These are phyloP conservation scores for Oedothorax gibbosus DNA, from an alignment of 1,140 invertebrate genomes.

Conservation along the genomic window DNA sequence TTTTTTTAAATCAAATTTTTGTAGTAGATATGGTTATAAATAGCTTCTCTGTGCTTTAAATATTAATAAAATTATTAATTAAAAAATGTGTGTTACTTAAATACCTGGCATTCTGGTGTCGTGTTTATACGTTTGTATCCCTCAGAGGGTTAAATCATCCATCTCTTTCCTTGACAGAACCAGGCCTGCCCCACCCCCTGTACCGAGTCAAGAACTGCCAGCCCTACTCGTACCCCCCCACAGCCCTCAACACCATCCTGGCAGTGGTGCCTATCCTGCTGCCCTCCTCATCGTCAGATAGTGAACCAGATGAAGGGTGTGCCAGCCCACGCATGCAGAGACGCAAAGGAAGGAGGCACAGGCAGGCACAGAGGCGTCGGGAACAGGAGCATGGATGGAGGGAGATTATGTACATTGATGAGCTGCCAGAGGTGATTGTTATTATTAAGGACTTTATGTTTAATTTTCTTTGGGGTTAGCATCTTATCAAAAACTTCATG, in stretches of 20 bases:
- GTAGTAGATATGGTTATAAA: no score
- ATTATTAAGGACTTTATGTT: not conserved
- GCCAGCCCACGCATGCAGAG: slow-evolving; percentile 71
- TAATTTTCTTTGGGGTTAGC: no score
- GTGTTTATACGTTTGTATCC: not conserved
- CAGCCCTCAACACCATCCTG: slow-evolving; percentile 45
- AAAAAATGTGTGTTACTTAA: no score
- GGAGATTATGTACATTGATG: slow-evolving; percentile 60
- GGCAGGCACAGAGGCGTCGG: slow-evolving; percentile 62
- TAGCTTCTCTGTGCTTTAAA: no score
- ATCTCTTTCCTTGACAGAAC: slow-evolving; percentile 27
- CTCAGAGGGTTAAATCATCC: no score
- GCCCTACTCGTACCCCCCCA: slow-evolving; percentile 45
- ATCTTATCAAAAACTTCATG: no score
- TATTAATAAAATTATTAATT: no score
- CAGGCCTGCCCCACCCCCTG: slow-evolving; percentile 54
- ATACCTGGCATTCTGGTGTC: not conserved
- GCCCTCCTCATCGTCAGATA: slow-evolving; percentile 84
- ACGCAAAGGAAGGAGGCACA: slow-evolving; percentile 49
- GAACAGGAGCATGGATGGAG: slow-evolving; percentile 53
- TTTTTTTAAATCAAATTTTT: no score
- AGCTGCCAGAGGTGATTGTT: slow-evolving; percentile 54
- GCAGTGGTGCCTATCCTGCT: slow-evolving; percentile 47
- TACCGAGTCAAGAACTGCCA: slow-evolving; percentile 50
- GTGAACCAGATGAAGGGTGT: slow-evolving; percentile 79